Evolutionary conservation across 1,140 invertebrate genomes (phyloP), one percentile per base, ranked within the genome.

Genomic region (Drosophila mauritiana): DNA sequence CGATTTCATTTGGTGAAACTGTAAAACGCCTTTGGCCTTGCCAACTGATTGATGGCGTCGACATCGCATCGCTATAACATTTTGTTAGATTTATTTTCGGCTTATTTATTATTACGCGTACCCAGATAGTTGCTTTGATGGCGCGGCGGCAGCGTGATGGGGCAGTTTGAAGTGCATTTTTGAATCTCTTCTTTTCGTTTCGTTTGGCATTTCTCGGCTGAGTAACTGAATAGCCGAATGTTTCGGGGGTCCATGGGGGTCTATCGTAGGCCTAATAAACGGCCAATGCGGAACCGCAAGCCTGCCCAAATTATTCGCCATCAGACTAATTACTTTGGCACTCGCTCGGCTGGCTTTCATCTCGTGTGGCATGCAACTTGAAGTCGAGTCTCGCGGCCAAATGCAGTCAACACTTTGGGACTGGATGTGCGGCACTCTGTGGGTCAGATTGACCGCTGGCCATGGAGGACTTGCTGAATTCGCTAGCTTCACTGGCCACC

Each of bases 271-370:
- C 84, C 84, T 89, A 84, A 88, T 84, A 84, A 84, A 58, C 67
- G 74, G 80, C 40, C 80, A 69, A 88, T 88, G 84, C 84, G 84
- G 83, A 86, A 86, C 83, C 82, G 73, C 77, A 64, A 89, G 84
- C 63, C 58, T 88, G 76, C 76, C 84, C 75, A 80, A 89, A 90
- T 73, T 80, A 78, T 78, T 82, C 59, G 85, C 80, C 56, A 78
- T 61, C 76, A 84, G 80, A 89, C 84, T 89, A 89, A 89, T 89
- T 89, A 89, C 84, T 89, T 80, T 84, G 84, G 84, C 84, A 89
- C 84, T 89, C 84, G 67, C 68, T 73, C 83, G 83, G 83, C 80
- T 39, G 73, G 80, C 84, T 89, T 88, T 89, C 84, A 89, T 89
- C 84, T 89, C 62, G 57, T 69, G 75, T 84, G 84, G 76, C 79